These are phyloP conservation scores for Eristalinus aeneus DNA, from an alignment of 2,888 invertebrate genomes.

Conservation along the genomic window DNA sequence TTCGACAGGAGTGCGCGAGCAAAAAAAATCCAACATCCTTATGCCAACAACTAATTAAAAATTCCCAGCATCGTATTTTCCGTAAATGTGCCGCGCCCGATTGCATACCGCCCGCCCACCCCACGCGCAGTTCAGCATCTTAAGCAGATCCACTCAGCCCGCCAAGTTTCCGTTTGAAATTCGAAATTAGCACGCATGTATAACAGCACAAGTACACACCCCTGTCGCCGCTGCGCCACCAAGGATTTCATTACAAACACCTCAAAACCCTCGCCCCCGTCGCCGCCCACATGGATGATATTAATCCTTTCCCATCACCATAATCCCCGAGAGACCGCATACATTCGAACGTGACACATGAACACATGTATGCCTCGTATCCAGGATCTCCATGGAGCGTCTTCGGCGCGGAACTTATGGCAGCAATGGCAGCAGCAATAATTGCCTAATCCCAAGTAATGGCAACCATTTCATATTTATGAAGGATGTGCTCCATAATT, in stretches of 20 bases:
- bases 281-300: conserved; percentile 7
- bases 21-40: conserved; percentile 35
- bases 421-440: conserved; percentile 58
- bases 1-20: not conserved
- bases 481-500: conserved; percentile 69
- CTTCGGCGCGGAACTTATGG: conserved; percentile 33
- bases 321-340: conserved; percentile 69
- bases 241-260: conserved; percentile 64
- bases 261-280: not conserved
- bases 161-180: conserved; percentile 40
- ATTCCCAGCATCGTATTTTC: conserved; percentile 60
- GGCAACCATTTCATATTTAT: conserved; percentile 71
- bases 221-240: not conserved
- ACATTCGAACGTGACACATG: conserved; percentile 61
- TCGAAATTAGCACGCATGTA: conserved; percentile 56
- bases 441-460: conserved; percentile 68
- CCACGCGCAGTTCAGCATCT: conserved; percentile 24
- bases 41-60: conserved; percentile 64
- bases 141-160: conserved; percentile 48
- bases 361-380: conserved; percentile 20
- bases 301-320: conserved; percentile 68
- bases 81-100: conserved; percentile 53
- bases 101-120: conserved; percentile 36
- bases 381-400: conserved; percentile 45
- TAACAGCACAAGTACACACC: conserved; percentile 10